Evolutionary conservation across 2,797 vertebrate genomes (phyloP), one percentile per base, ranked within the genome.

Genomic region (Meda fulgida): DNA sequence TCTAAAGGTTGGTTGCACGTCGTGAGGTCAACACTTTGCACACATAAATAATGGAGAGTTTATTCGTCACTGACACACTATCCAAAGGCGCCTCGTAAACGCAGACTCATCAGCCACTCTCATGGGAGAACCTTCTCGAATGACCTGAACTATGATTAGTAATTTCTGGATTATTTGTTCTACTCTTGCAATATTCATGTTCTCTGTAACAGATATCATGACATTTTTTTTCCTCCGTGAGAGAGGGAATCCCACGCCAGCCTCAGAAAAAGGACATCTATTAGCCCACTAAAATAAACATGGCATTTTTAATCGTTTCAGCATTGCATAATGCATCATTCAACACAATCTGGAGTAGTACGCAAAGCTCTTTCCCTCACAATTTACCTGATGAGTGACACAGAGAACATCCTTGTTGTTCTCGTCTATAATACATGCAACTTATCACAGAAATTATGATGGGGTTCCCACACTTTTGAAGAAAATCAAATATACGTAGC

Each of bases 101-200:
- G 82, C 87, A 83, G 87, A 87, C 34, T 90, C 92, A 91, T 93
- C 93, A 93, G 80, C 93, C 91, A 91, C 63, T 86, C 89, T 75
- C 72, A 85, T 66, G 38, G 72, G 83, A 84, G 90, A 89, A 87
- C 83, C 92, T 85, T 93, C 94, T 96, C 89, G 43, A 72, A 90
- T 95, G 92, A 88, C 95, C 63, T 82, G 84, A 92, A 84, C 94
- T 94, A 93, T 91, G 93, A 94, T 94, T 92, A 92, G 92, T 90
- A 89, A 93, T 95, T 95, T 95, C 91, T 92, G 77, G 88, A 91
- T 93, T 94, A 93, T 94, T 92, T 91, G 91, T 94, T 89, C 85
- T 43, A 29, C 87, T 86, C 76, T 73, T 96, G 89, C 91, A 96
- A 95, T 92, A 96, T 95, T 94, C 73, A 96, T 90, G 87, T 21